These are phyloP conservation scores for Arvicanthis niloticus DNA, from an alignment of 2,113 vertebrate species.

Conservation along the genomic window DNA sequence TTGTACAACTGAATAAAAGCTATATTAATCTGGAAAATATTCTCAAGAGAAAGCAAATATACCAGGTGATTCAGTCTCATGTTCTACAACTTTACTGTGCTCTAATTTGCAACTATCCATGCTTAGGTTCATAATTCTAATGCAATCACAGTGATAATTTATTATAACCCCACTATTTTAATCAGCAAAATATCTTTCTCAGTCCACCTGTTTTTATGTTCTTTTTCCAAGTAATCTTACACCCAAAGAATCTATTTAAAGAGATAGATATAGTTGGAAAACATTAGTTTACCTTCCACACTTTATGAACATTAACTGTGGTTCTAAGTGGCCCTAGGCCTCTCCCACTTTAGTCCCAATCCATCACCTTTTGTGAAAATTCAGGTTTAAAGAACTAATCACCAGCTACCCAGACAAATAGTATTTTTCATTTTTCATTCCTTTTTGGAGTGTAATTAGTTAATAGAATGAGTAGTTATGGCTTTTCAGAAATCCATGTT, in stretches of 20 bases:
- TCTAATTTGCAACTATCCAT: neutral
- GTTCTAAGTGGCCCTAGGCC: too few species aligned
- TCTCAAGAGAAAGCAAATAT: neutral
- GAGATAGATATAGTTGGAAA: too few species aligned
- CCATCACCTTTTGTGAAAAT: neutral
- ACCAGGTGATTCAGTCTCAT: neutral
- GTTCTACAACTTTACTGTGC: neutral
- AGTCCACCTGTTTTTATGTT: neutral
- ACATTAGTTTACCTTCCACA: too few species aligned
- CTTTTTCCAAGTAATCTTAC: too few species aligned
- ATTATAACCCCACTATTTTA: neutral
- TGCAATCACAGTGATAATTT: neutral
- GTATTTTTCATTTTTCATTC: neutral
- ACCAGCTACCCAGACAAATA: neutral
- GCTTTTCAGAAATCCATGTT: too few species aligned
- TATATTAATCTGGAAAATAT: neutral
- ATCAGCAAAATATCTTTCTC: neutral
- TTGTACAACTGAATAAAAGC: neutral
- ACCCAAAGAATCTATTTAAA: neutral
- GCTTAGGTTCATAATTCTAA: neutral
- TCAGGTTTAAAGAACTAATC: neutral
- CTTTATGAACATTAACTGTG: too few species aligned
- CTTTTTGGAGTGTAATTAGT: neutral
- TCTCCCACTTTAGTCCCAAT: too few species aligned
- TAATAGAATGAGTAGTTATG: too few species aligned